Evolutionary conservation across 1,140 invertebrate genomes (phyloP), one percentile per base, ranked within the genome.

Genomic region (Drosophila sproati): DNA sequence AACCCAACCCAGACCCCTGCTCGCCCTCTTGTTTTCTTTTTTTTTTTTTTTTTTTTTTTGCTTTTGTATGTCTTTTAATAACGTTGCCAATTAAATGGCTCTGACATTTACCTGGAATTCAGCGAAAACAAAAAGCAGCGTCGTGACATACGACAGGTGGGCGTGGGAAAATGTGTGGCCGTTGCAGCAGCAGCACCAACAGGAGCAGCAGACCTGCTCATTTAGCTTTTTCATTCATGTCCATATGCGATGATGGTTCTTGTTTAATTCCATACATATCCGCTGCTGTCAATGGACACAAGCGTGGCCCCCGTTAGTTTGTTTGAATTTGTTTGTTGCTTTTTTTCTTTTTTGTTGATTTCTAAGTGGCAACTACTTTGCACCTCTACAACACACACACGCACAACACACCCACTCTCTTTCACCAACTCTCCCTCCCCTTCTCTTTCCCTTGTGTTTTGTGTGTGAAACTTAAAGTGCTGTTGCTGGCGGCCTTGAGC

Each of bases 321-420:
- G 63, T 73, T 73, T 73, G 64, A 73, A 73, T 56, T 73, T 73
- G 59, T 50, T 59, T 45, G 45, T 31, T 5, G 1, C 10, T n/a
- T 55, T 39, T 28, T 54, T n/a, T 43, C 43, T 54, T 39, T 47
- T 34, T 32, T 32, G 5, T 34, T 47, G 54, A 55, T 47, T 47
- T 60, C 71, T 75, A 75, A 75, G 73, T 75, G 73, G 67, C 73
- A 75, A 75, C 73, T 71, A 75, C 73, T 75, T 75, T 75, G 67
- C 73, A 75, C 73, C 67, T 75, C 45, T 57, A 66, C 64, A 66
- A 43, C 56, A 63, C 67, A 63, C 59, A 70, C 59, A 63, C 52
- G 32, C 72, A 51, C 51, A 41, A n/a, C 31, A n/a, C 51, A 29
- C 20, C 47, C 52, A n/a, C 39, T 28, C n/a, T 55, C 50, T n/a